Evolutionary conservation across 37 sponge, comb jelly and placozoan genomes (phyloP).

Genomic region (Chondrosia reniformis): DNA sequence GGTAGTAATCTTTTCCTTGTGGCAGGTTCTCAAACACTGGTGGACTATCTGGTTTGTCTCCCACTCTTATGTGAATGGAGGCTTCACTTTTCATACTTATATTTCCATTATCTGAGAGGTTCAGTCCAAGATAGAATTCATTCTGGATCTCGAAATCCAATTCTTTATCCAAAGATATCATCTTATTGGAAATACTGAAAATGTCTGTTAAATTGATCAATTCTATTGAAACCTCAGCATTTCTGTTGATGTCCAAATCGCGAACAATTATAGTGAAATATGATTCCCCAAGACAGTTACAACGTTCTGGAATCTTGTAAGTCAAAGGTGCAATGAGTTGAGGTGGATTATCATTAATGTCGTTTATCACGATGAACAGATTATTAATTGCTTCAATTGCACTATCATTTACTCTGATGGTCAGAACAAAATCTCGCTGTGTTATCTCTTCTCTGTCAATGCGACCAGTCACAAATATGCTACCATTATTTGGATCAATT

Average conservation of each 20-base stretch:
- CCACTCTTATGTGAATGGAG: background rate
- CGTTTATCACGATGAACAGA: conserved; percentile 12
- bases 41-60: conserved; percentile 30
- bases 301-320: conserved; percentile 20
- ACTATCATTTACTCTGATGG: conserved; percentile 23
- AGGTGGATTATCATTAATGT: conserved; percentile 59
- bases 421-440: background rate
- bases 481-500: conserved; percentile 9
- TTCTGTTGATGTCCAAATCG: conserved; percentile 26
- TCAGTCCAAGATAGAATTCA: background rate
- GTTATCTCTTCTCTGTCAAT: conserved; percentile 33
- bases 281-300: background rate
- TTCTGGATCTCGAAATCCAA: conserved; percentile 32
- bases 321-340: conserved; percentile 5
- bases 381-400: background rate
- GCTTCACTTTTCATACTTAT: background rate
- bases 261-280: background rate
- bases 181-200: background rate
- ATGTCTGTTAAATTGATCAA: background rate
- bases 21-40: conserved; percentile 4
- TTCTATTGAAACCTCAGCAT: background rate
- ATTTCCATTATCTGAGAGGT: background rate
- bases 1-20: background rate
- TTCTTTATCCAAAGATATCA: conserved; percentile 11
- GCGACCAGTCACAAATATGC: background rate